Base-by-base conservation (phyloP, 2,113 vertebrate genomes). In the Himantopus leucocephalus region DNA sequence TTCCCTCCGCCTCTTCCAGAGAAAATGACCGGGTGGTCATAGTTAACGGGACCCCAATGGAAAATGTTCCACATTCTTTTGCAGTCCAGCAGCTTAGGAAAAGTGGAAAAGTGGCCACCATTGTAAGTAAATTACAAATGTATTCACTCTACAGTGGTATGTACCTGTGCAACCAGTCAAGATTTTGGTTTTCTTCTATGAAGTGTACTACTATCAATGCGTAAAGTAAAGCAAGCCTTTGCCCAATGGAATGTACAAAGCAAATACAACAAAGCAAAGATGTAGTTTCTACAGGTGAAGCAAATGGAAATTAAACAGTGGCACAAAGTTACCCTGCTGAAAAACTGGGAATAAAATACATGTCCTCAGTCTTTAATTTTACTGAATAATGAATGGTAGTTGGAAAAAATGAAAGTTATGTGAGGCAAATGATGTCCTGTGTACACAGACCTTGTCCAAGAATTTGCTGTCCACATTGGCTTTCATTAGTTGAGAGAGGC, bases 21-120 rank as follows among this genome's bases (percentile, higher is more conserved):
- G 99, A 99, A 98, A 99, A 99, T 67, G 99, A 99, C 90, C 97
- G 99, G 9, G 99, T 99, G 81, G 85, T 99, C 35, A 98, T 98
- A 92, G 99, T 99, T 76, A 99, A 99, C 4, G 98, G 98, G 67
- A 98, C 98, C 53, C 88, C 98, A 17, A 99, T 99, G 99, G 99
- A 99, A 32, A 99, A 99, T 3, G 99, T 99, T 48, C 94, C 97
- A 16, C 99, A 99, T 97, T 98, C 99, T 24, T 99, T 99, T 52
- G 99, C 99, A 5, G 99, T 99, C 5, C 98, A 99, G 47, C 99
- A 99, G 66, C 98, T 99, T 92, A 98, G 99, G 85, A 99, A 99
- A 94, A 99, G 99, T 88, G 99, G 99, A 55, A 99, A 99, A 98
- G 97, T 99, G 2, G 99, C 99, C 39, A 99, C 98, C 95, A 99